phyloP scores from a whole-genome alignment of 2,888 invertebrate species.

The Caenorhabditis macrosperma region DNA sequence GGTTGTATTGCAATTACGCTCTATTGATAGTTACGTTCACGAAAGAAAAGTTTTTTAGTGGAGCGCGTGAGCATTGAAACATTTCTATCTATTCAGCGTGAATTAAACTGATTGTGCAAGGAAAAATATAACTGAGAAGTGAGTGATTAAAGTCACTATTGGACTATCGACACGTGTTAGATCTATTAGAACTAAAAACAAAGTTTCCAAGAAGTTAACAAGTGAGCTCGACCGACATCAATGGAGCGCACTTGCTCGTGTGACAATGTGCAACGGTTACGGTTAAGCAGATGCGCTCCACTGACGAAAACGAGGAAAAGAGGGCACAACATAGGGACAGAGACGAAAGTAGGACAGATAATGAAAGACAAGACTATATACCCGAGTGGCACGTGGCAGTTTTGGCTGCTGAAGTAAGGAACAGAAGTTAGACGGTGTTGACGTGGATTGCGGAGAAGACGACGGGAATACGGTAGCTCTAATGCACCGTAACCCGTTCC shows the following conservation, averaged over 20 bases:
- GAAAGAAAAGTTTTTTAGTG: too few species aligned
- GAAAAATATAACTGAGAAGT: background rate
- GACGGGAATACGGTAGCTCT: constrained; percentile 19
- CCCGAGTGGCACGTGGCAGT: constrained; percentile 52
- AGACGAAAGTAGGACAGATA: constrained; percentile 14
- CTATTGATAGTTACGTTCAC: too few species aligned
- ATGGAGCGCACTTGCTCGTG: background rate
- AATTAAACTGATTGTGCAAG: background rate
- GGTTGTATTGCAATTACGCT: too few species aligned
- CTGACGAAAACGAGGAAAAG: too few species aligned
- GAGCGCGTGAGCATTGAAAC: background rate
- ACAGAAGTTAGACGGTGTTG: constrained; percentile 25
- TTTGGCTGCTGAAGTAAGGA: constrained; percentile 46
- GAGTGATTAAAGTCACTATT: background rate
- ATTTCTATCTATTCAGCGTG: too few species aligned
- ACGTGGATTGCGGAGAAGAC: background rate
- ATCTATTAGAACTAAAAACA: too few species aligned
- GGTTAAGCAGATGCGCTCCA: constrained; percentile 9
- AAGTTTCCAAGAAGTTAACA: too few species aligned
- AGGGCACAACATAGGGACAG: constrained; percentile 7
- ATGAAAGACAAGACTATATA: constrained; percentile 24
- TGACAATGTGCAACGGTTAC: constrained; percentile 4
- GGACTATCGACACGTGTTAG: background rate
- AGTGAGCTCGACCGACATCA: constrained; percentile 21
- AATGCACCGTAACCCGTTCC: background rate